phyloP scores from a whole-genome alignment of 2,113 vertebrate genomes.

The Cyanoramphus novaezelandiae region DNA sequence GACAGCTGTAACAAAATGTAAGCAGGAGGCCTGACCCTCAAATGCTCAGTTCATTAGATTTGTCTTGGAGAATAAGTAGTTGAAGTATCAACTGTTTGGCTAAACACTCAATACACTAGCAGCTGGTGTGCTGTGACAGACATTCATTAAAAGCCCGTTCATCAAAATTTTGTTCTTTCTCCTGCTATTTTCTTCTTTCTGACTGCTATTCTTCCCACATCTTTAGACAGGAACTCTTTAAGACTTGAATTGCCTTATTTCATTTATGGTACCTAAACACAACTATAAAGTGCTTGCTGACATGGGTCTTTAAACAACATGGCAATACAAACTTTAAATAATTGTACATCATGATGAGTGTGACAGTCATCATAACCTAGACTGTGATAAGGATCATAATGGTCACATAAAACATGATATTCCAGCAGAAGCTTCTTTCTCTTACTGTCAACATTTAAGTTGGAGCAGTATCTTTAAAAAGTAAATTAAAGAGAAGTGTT shows the following conservation, averaged over 20 bases:
- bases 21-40: not conserved
- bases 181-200: not conserved
- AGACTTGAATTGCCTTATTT: not conserved
- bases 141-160: not conserved
- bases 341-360: not conserved
- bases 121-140: not conserved
- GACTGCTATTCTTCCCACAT: not conserved
- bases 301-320: not conserved
- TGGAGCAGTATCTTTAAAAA: not conserved
- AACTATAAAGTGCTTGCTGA: not conserved
- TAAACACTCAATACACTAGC: not conserved
- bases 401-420: not conserved
- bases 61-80: not conserved
- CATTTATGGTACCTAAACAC: not conserved
- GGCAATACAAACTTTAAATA: not conserved
- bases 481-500: not conserved
- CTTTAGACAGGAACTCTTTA: not conserved
- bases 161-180: not conserved
- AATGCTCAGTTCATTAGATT: not conserved
- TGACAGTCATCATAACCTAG: not conserved
- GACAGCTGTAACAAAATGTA: not conserved
- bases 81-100: not conserved
- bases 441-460: not conserved
- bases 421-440: not conserved
- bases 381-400: not conserved